Base-by-base conservation (phyloP, 2,888 invertebrate genomes). In the Colletes collaris region DNA sequence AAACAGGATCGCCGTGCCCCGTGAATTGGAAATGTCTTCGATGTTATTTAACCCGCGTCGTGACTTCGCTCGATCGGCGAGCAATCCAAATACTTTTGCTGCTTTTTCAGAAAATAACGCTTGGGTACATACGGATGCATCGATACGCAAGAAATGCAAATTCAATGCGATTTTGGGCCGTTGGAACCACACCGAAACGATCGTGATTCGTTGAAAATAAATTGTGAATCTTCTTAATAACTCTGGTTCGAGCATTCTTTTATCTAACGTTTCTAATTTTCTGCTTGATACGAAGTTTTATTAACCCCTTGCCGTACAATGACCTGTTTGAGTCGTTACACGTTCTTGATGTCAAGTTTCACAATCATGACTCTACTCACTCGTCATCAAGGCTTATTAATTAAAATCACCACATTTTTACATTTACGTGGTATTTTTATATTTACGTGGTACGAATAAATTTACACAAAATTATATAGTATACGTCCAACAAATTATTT, bases 81-180 rank as follows among this genome's bases (percentile, higher is more conserved):
- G 63, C 62, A 53, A 37, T 55, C 58, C 27, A 58, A 76, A 60
- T 49, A 65, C 27, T 60, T 37, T 62, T 13, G 50, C 13, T 77
- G 65, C 58, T 79, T 78, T 63, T 72, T 52, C 46, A 78, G 79
- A 78, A 78, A 78, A 78, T 72, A 78, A 46, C 8, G 46, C 5
- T 3, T 27, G 1, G 11, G n/a, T 53, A 8, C 3, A 58, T 5
- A 10, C 16, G 19, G 44, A 3, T 27, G 19, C 13, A 56, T 35
- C 67, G 49, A 8, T 35, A 8, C 27, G 56, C 27, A 27, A 27
- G 27, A 27, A 27, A 74, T 74, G 75, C 58, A 76, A 59, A 78
- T 76, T 70, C 53, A 49, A 27, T 53, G 49, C 68, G n/a, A 56
- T 0, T 7, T 40, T 7, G 40, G 40, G 40, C 40, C 27, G 27